A percentile compares a stretch with the other conserved stretches of the same genome.
Evolutionary conservation across 2,797 vertebrate species (phyloP).

Genomic region (Peromyscus eremicus): DNA sequence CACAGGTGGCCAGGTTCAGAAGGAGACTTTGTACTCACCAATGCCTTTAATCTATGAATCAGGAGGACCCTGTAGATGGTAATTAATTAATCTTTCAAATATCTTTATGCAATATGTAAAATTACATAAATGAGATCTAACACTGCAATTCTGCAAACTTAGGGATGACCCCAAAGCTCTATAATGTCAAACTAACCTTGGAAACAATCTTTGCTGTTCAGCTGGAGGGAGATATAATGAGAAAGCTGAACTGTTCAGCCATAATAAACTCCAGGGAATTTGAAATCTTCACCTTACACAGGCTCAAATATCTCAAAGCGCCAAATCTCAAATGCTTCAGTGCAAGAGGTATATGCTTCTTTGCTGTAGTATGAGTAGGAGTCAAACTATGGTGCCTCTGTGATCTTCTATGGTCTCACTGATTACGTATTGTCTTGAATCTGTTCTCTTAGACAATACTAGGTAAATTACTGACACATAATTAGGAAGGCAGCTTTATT

Average conservation of each 20-base stretch:
- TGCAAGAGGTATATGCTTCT: background rate
- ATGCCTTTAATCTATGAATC: slow-evolving; percentile 25
- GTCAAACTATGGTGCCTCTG: background rate
- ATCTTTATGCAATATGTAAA: background rate
- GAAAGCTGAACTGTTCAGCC: background rate
- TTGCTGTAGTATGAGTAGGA: background rate
- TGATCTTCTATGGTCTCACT: background rate
- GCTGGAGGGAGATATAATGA: background rate
- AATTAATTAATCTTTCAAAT: slow-evolving; percentile 47
- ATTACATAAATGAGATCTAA: background rate
- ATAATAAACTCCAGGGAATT: background rate
- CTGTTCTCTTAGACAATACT: background rate
- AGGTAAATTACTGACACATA: background rate
- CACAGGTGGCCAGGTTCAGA: slow-evolving; percentile 66
- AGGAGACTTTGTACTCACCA: background rate
- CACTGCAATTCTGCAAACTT: background rate
- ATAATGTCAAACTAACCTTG: background rate
- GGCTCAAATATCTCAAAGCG: background rate
- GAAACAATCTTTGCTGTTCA: background rate
- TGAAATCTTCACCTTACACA: background rate
- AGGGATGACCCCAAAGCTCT: background rate
- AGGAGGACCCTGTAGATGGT: slow-evolving; percentile 8
- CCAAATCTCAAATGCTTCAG: background rate
- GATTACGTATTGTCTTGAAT: background rate
- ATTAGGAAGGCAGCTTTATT: background rate